Evolutionary conservation across 1,140 invertebrate genomes (phyloP).

Genomic region (Drosophila asahinai): DNA sequence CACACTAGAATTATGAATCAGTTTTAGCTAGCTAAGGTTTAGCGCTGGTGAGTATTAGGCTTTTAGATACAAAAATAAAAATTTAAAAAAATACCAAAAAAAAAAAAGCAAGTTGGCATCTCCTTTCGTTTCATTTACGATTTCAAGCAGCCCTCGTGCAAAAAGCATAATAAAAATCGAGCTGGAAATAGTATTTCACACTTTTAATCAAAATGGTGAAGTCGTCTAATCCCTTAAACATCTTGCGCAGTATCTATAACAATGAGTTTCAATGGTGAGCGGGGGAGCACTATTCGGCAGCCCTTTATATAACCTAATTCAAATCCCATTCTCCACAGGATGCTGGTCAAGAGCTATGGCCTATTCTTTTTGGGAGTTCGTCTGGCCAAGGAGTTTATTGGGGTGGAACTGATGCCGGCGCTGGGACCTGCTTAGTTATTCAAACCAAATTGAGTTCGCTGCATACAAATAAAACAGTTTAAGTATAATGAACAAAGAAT

Average conservation of each 20-base stretch:
- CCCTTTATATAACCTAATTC: slow-evolving; percentile 56
- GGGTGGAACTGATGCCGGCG: slow-evolving; percentile 88
- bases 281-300: neutral
- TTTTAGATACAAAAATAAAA: neutral
- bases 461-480: slow-evolving; percentile 47
- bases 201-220: slow-evolving; percentile 70
- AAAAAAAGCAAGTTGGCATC: slow-evolving; percentile 13
- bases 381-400: slow-evolving; percentile 89
- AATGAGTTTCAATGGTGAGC: slow-evolving; percentile 87
- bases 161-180: slow-evolving; percentile 8
- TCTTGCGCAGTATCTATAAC: slow-evolving; percentile 85
- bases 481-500: slow-evolving; percentile 53
- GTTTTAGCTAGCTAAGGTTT: no score
- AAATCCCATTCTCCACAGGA: slow-evolving; percentile 85
- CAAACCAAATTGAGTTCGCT: slow-evolving; percentile 54
- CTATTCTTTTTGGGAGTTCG: slow-evolving; percentile 89
- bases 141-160: slow-evolving; percentile 30
- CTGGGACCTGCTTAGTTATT: slow-evolving; percentile 80
- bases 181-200: neutral
- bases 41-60: no score
- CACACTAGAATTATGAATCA: no score
- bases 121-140: neutral
- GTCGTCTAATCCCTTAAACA: slow-evolving; percentile 62
- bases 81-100: neutral
- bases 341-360: slow-evolving; percentile 89